Conservation (phyloP, 64 coral and sea anemone genomes). For the Stichodactyla mertensii region DNA sequence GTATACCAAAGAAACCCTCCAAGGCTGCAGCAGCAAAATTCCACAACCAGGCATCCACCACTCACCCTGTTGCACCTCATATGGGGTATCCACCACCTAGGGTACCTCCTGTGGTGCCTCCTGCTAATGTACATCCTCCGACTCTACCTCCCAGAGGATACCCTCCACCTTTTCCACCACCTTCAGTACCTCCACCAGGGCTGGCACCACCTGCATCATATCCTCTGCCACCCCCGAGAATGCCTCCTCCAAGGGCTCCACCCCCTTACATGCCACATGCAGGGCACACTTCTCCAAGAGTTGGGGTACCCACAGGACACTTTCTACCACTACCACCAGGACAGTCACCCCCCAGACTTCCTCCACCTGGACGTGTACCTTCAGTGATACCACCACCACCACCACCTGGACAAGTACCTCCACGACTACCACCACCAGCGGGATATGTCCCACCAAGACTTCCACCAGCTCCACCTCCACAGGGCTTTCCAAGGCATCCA, state of each 20-base stretch:
- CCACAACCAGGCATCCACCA: background rate
- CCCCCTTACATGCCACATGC: background rate
- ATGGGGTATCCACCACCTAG: slow-evolving; percentile 7
- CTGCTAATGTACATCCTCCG: slow-evolving; percentile 6
- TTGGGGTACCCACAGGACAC: background rate
- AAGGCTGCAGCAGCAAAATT: background rate
- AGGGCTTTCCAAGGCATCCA: background rate
- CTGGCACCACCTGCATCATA: slow-evolving; percentile 18
- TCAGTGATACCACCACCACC: background rate
- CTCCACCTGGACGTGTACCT: slow-evolving; percentile 11
- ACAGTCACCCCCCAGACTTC: background rate
- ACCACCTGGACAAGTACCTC: background rate
- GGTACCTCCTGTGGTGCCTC: slow-evolving; percentile 13
- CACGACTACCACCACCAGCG: background rate
- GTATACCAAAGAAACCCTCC: slow-evolving; percentile 18
- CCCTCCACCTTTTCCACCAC: background rate
- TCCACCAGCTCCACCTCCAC: slow-evolving; percentile 13
- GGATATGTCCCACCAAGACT: background rate
- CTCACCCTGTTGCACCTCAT: background rate
- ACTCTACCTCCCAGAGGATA: slow-evolving; percentile 1
- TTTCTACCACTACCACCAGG: background rate
- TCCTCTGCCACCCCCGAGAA: slow-evolving; percentile 2
- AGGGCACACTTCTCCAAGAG: too few relatives aligned
- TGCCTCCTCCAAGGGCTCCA: background rate
- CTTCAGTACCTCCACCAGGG: slow-evolving; percentile 18